Conservation (phyloP, 2,888 invertebrate genomes). For the Onchidella celtica region DNA sequence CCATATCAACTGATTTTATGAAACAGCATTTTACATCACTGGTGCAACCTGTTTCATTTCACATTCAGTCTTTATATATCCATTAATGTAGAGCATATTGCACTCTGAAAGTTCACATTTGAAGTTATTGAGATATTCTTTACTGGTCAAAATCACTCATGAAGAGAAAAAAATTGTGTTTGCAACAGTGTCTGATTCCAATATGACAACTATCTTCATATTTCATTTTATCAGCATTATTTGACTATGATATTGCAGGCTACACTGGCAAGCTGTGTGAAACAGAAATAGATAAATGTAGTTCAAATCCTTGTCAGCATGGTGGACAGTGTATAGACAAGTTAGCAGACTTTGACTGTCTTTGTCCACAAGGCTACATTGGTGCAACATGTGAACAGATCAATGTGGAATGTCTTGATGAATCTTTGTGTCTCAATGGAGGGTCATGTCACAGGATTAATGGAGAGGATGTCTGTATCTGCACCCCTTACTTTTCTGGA, state of each 20-base stretch:
- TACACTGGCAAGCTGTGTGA: constrained; percentile 64
- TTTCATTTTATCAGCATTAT: too few species aligned
- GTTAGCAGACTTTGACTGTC: constrained; percentile 63
- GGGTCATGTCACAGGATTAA: constrained; percentile 64
- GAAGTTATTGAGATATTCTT: too few species aligned
- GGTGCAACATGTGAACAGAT: constrained; percentile 21
- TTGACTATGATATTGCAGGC: constrained; percentile 57
- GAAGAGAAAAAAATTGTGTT: too few species aligned
- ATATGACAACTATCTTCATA: too few species aligned
- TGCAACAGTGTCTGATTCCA: too few species aligned
- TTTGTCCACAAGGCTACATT: constrained; percentile 56
- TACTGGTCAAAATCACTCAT: too few species aligned
- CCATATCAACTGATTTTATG: too few species aligned
- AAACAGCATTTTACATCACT: too few species aligned
- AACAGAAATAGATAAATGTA: constrained; percentile 57
- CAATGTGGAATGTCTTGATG: neutral
- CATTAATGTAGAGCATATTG: too few species aligned
- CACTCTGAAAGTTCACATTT: too few species aligned
- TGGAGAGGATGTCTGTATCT: constrained; percentile 58
- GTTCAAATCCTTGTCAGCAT: constrained; percentile 57
- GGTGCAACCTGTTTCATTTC: too few species aligned
- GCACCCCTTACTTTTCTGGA: constrained; percentile 65
- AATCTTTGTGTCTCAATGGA: constrained; percentile 65
- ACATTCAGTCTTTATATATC: too few species aligned
- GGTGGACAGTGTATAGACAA: constrained; percentile 61